Evolutionary conservation across 2,888 invertebrate genomes (phyloP).

Genomic region (Microctonus hyperodae): DNA sequence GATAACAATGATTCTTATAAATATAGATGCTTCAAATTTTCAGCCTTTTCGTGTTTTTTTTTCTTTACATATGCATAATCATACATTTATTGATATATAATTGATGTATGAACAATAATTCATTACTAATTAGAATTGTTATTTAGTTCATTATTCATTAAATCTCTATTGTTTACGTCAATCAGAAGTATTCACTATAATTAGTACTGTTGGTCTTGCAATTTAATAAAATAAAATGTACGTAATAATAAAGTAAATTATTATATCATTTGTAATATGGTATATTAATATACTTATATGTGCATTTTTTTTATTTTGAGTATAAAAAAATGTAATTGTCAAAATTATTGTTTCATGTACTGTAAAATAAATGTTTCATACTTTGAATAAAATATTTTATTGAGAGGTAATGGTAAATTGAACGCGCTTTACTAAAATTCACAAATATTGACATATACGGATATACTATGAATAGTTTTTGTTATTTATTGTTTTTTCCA

Average conservation of each 20-base stretch:
- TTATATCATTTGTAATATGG: neutral
- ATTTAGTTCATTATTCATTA: constrained; percentile 13
- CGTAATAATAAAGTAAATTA: neutral
- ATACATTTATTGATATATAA: neutral
- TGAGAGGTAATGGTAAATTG: neutral
- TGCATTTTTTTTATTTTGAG: constrained; percentile 7
- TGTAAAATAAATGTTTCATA: constrained; percentile 56
- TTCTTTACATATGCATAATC: neutral
- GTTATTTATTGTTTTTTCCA: neutral
- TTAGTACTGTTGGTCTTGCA: constrained; percentile 2
- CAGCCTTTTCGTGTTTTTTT: neutral
- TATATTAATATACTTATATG: constrained; percentile 9
- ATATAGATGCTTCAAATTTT: neutral
- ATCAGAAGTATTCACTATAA: neutral
- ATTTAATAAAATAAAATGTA: neutral
- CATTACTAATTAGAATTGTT: constrained; percentile 2
- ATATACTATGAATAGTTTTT: neutral
- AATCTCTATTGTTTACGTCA: neutral
- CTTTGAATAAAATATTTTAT: constrained; percentile 28
- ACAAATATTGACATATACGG: neutral
- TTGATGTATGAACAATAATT: constrained; percentile 1
- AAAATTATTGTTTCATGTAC: constrained; percentile 51
- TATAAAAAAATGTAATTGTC: constrained; percentile 40
- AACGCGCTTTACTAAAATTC: neutral
- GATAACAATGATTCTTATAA: neutral